Base-by-base conservation (phyloP, 2,888 invertebrate genomes). In the Rhamnusium bicolor region DNA sequence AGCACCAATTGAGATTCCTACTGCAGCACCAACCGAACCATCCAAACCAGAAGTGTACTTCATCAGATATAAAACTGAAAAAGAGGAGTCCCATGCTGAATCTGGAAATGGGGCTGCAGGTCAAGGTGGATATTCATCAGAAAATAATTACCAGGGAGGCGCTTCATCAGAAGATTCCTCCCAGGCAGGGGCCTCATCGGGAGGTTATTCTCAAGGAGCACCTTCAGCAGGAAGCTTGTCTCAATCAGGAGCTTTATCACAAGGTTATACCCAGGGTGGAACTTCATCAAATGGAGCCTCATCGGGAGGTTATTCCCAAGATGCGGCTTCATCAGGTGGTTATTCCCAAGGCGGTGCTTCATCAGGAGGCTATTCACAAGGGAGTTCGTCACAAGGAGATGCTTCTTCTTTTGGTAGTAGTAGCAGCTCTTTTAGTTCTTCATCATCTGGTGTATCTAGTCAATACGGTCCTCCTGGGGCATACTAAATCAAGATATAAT, bases 1-100 rank as follows among this genome's bases (percentile, higher is more conserved):
- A 77, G 94, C 93, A 78, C 94, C 95, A 83, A 93, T 96, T 87
- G 89, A 91, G 82, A 92, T 96, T 81, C 95, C 95, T 60, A 92
- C 94, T 12, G 90, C 93, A 14, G 92, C 93, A 1, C 95, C 96
- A 60, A 95, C 95, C 61, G 94, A 94, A 85, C 96, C 95, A 76
- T 93, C 94, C 87, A 96, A 96, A 90, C 96, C 96, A 69, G 96
- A 96, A 90, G 96, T 96, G 67, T 96, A 96, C 92, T 96, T 96
- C 91, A 96, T 94, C 91, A 92, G 93, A 81, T 94, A 94, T 91
- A 94, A 93, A 90, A 94, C 94, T 75, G 93, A 94, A 89, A 90
- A 89, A 84, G 90, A 90, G 76, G 61, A 69, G 18, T 27, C 47
- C 24, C 60, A 61, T 16, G 62, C 72, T 16, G 69, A 87, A 87